phyloP scores from a whole-genome alignment of 1,140 invertebrate genomes.

The Sipha flava region DNA sequence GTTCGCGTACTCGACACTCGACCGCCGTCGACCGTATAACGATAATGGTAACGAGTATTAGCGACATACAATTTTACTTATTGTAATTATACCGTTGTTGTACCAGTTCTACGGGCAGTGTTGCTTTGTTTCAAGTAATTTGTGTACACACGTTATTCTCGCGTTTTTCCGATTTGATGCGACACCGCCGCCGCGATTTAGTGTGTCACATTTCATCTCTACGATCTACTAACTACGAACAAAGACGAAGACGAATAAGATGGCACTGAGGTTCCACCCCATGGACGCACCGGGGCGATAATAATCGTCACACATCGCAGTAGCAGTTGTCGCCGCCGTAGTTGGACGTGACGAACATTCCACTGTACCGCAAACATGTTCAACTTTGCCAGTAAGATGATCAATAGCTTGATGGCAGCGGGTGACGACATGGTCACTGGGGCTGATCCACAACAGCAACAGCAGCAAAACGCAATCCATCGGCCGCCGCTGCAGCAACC shows the following conservation, averaged over 20 bases:
- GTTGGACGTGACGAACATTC: not conserved
- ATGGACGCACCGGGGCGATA: not conserved
- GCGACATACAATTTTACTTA: no score
- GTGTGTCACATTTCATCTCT: no score
- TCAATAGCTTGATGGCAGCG: constrained; percentile 46
- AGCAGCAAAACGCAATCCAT: not conserved
- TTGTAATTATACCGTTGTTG: no score
- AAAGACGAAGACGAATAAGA: not conserved
- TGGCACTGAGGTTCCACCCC: no score
- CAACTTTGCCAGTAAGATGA: constrained; percentile 46
- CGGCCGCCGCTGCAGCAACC: not conserved
- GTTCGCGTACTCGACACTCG: not conserved
- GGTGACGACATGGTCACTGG: constrained; percentile 38
- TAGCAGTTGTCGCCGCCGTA: not conserved
- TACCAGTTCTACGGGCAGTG: no score
- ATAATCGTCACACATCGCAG: not conserved
- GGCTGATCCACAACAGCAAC: not conserved
- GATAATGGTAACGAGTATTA: not conserved
- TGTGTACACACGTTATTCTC: no score
- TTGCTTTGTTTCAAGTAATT: no score
- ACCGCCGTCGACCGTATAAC: not conserved
- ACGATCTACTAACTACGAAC: no score
- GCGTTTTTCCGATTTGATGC: no score
- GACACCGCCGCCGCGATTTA: no score
- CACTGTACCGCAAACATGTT: constrained; percentile 40